These are phyloP conservation scores for Choreutis nemorana DNA, from an alignment of 2,888 invertebrate genomes.

Conservation along the genomic window DNA sequence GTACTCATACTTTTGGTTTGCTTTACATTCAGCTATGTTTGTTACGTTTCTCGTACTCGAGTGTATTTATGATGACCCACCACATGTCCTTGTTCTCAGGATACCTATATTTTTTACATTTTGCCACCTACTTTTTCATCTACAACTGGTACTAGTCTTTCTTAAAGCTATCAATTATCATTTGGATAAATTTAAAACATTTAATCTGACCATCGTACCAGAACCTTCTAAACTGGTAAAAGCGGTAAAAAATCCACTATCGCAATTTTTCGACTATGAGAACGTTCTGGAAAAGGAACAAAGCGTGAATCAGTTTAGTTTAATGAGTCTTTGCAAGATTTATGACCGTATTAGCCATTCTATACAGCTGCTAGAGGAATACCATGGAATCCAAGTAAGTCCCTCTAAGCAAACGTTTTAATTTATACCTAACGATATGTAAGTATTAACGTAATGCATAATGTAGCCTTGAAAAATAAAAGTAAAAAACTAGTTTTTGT, in stretches of 20 bases:
- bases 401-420: background rate
- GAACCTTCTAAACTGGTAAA: no score
- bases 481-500: background rate
- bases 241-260: no score
- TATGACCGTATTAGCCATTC: slow-evolving; percentile 30
- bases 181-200: no score
- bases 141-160: slow-evolving; percentile 22
- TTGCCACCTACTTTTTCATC: slow-evolving; percentile 25
- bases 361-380: slow-evolving; percentile 27
- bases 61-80: slow-evolving; percentile 16
- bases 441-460: background rate
- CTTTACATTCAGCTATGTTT: slow-evolving; percentile 13
- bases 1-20: slow-evolving; percentile 23
- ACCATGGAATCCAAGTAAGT: slow-evolving; percentile 26
- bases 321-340: slow-evolving; percentile 24
- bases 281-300: no score
- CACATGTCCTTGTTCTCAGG: slow-evolving; percentile 20
- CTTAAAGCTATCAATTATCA: slow-evolving; percentile 22
- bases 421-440: background rate
- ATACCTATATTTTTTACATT: slow-evolving; percentile 26
- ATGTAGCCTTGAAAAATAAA: slow-evolving; percentile 1
- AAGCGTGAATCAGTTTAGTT: slow-evolving; percentile 12
- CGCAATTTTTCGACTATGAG: no score
- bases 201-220: no score
- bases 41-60: slow-evolving; percentile 19